phyloP scores from a whole-genome alignment of 2,797 vertebrate genomes.

The Sebastes steindachneri region DNA sequence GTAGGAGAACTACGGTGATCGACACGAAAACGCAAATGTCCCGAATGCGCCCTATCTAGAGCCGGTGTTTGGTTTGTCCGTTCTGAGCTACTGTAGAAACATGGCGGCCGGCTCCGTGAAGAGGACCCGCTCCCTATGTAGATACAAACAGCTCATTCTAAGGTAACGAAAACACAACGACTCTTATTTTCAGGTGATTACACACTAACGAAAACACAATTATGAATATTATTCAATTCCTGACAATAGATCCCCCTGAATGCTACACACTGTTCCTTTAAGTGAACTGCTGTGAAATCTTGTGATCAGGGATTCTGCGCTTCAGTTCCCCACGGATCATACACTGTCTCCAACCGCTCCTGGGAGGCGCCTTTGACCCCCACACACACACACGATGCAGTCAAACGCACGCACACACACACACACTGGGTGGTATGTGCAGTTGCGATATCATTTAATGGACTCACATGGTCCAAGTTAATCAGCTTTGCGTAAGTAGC shows the following conservation, averaged over 20 bases:
- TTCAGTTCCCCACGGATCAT: slow-evolving; percentile 38
- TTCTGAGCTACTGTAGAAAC: too few species aligned
- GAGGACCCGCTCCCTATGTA: too few species aligned
- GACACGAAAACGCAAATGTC: accelerated
- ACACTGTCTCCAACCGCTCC: slow-evolving; percentile 34
- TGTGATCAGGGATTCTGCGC: slow-evolving; percentile 60
- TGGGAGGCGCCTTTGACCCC: slow-evolving; percentile 22
- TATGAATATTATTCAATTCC: too few species aligned
- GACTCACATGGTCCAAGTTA: slow-evolving; percentile 72
- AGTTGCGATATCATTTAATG: slow-evolving; percentile 57
- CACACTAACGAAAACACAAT: too few species aligned
- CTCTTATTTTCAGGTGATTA: too few species aligned
- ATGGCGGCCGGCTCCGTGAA: too few species aligned
- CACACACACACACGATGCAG: background rate
- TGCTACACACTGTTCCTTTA: background rate
- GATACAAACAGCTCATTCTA: too few species aligned
- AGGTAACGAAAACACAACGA: too few species aligned
- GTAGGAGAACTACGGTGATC: too few species aligned
- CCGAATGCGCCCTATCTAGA: accelerated
- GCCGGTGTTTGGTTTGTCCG: too few species aligned
- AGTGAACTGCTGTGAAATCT: slow-evolving; percentile 45
- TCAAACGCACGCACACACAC: background rate
- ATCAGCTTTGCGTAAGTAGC: slow-evolving; percentile 71
- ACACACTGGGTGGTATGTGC: slow-evolving; percentile 54
- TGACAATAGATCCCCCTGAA: too few species aligned